Percentiles rank a stretch among this genome's conserved stretches.
Evolutionary conservation across 2,888 invertebrate species (phyloP).

Genomic region (Pterostichus niger): DNA sequence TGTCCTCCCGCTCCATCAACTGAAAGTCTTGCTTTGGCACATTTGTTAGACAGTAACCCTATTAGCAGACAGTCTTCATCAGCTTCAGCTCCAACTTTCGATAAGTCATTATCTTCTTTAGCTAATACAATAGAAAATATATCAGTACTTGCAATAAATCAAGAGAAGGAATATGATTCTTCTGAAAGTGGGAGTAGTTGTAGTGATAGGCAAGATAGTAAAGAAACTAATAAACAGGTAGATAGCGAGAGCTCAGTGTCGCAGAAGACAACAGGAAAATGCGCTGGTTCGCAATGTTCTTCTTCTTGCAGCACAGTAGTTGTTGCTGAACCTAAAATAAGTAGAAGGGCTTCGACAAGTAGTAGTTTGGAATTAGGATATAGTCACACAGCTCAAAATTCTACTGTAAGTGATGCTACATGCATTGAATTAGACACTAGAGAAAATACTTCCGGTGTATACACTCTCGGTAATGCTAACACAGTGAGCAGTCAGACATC

Average conservation of each 20-base stretch:
- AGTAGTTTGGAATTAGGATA: conserved; percentile 91
- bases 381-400: conserved; percentile 93
- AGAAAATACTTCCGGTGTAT: conserved; percentile 81
- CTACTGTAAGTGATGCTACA: conserved; percentile 86
- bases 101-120: conserved; percentile 65
- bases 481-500: conserved; percentile 90
- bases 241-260: conserved; percentile 81
- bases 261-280: conserved; percentile 79
- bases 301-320: conserved; percentile 94
- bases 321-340: conserved; percentile 79
- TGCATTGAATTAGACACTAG: conserved; percentile 82
- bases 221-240: conserved; percentile 76
- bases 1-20: conserved; percentile 92
- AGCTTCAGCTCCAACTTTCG: conserved; percentile 74
- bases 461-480: conserved; percentile 80
- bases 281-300: conserved; percentile 90
- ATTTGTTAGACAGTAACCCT: conserved; percentile 84
- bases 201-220: conserved; percentile 69
- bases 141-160: conserved; percentile 61
- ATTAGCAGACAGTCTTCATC: conserved; percentile 81
- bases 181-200: conserved; percentile 66
- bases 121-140: conserved; percentile 68
- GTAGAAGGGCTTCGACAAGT: conserved; percentile 86
- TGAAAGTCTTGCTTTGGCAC: conserved; percentile 90
- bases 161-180: conserved; percentile 64